A percentile compares a stretch with the other conserved stretches of the same genome.
Evolutionary conservation across 2,888 invertebrate species (phyloP).

Genomic region (Sinodicranocentrus sp.): DNA sequence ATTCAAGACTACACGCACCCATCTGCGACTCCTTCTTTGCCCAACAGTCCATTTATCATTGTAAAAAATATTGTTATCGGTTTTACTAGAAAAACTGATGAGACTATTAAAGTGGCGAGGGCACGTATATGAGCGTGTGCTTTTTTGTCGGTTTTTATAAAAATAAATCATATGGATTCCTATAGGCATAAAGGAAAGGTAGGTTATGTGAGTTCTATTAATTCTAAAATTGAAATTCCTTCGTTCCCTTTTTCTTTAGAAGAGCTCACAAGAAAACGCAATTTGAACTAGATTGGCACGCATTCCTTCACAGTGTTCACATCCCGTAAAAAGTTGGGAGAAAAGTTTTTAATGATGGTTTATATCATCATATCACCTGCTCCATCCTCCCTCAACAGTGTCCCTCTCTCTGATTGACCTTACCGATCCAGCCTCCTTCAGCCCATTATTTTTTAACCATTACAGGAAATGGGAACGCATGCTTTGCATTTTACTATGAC

Average conservation of each 20-base stretch:
- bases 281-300: conserved; percentile 38
- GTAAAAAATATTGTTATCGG: too few relatives aligned
- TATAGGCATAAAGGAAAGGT: too few relatives aligned
- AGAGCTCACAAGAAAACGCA: conserved; percentile 17
- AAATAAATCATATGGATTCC: too few relatives aligned
- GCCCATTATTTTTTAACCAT: conserved; percentile 1
- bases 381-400: conserved; percentile 21
- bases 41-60: too few relatives aligned
- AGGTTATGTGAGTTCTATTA: too few relatives aligned
- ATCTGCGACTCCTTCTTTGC: too few relatives aligned
- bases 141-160: conserved; percentile 15
- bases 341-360: conserved; percentile 49
- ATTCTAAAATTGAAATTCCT: conserved; percentile 1
- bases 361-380: conserved; percentile 39
- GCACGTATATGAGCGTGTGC: too few relatives aligned
- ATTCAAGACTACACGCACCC: too few relatives aligned
- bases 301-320: conserved; percentile 55
- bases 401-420: conserved; percentile 39
- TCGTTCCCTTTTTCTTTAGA: conserved; percentile 19
- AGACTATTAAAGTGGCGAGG: too few relatives aligned
- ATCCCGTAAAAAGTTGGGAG: conserved; percentile 44
- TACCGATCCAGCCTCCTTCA: conserved; percentile 34
- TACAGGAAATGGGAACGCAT: conserved; percentile 56
- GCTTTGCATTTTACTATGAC: conserved; percentile 60
- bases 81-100: too few relatives aligned